phyloP scores from a whole-genome alignment of 2,113 vertebrate species.

The Sialia sialis region DNA sequence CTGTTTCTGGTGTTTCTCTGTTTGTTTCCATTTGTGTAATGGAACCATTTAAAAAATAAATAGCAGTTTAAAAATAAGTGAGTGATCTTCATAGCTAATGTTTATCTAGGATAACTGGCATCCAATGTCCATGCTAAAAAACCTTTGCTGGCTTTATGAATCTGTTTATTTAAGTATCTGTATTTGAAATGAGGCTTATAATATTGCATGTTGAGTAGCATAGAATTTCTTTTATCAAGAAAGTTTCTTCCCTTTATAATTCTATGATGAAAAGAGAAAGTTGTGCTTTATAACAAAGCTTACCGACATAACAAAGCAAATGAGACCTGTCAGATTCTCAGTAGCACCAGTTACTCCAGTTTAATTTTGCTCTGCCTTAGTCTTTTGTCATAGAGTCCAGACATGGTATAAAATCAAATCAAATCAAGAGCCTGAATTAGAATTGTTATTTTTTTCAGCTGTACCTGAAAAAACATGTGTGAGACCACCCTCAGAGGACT shows the following conservation, averaged over 20 bases:
- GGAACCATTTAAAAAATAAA: conserved; percentile 51
- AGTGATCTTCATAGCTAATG: background rate
- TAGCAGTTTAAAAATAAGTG: conserved; percentile 52
- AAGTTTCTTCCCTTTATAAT: background rate
- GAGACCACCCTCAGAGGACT: background rate
- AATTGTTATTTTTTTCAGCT: background rate
- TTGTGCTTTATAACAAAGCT: background rate
- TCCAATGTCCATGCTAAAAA: background rate
- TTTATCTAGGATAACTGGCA: conserved; percentile 28
- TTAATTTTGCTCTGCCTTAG: background rate
- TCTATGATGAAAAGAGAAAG: background rate
- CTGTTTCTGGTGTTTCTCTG: conserved; percentile 2
- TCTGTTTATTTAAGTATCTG: conserved; percentile 16
- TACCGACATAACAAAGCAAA: background rate
- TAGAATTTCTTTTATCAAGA: background rate
- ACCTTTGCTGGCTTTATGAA: background rate
- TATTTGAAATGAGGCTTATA: background rate
- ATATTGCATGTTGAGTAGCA: background rate
- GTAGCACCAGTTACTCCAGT: background rate
- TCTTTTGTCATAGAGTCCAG: background rate
- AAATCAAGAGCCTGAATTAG: background rate
- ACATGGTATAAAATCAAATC: background rate
- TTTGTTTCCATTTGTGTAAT: conserved; percentile 52
- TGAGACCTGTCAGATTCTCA: background rate
- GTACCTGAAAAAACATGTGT: background rate